A percentile compares a stretch with the other conserved stretches of the same genome.
Evolutionary conservation across 2,113 vertebrate genomes (phyloP).

Genomic region (Kryptolebias marmoratus): DNA sequence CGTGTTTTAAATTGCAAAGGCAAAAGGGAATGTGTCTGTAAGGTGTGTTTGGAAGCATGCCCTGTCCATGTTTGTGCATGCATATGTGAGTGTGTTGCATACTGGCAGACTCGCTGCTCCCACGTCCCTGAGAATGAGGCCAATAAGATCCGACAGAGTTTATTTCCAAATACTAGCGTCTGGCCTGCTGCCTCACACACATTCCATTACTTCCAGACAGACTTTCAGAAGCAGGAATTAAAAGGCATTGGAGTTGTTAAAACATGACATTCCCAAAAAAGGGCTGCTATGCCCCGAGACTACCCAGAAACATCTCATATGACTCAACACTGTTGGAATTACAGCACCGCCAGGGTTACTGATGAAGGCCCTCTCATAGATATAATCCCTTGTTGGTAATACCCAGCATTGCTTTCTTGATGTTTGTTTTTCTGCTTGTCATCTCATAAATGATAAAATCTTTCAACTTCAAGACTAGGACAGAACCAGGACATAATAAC

Average conservation of each 20-base stretch:
- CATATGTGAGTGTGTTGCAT: constrained; percentile 23
- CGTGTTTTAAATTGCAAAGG: background rate
- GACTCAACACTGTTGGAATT: constrained; percentile 98
- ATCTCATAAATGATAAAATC: constrained; percentile 24
- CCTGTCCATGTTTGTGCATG: constrained; percentile 28
- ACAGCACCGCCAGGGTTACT: constrained; percentile 88
- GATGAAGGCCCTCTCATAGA: constrained; percentile 67
- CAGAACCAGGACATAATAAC: background rate
- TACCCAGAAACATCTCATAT: constrained; percentile 92
- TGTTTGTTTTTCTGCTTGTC: constrained; percentile 34
- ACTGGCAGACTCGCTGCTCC: constrained; percentile 61
- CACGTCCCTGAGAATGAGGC: constrained; percentile 79
- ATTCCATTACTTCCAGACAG: constrained; percentile 92
- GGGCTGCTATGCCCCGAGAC: constrained; percentile 90
- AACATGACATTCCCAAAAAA: constrained; percentile 99
- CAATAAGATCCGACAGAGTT: constrained; percentile 67
- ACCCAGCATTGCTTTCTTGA: constrained; percentile 10
- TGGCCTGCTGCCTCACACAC: constrained; percentile 85
- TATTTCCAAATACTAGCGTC: constrained; percentile 84
- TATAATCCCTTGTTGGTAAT: constrained; percentile 37
- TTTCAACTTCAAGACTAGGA: background rate
- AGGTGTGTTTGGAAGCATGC: constrained; percentile 34
- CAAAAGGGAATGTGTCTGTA: constrained; percentile 11
- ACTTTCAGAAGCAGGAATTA: constrained; percentile 82
- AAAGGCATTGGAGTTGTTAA: constrained; percentile 89